Percentiles rank a stretch among this genome's conserved stretches.
Evolutionary conservation across 2,797 vertebrate species (phyloP).

Genomic region (Bradypus variegatus): DNA sequence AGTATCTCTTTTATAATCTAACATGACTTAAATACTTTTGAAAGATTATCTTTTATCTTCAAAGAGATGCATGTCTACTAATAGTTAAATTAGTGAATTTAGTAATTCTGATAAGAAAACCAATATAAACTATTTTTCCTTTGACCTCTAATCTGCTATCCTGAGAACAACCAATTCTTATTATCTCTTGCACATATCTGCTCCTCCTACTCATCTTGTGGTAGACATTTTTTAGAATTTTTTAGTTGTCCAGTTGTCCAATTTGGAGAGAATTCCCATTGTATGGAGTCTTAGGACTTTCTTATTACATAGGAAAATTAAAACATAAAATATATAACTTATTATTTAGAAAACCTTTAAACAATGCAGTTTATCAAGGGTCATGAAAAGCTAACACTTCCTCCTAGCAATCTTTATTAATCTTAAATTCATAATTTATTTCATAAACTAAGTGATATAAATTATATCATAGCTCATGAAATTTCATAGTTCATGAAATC

Average conservation of each 20-base stretch:
- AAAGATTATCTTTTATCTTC: background rate
- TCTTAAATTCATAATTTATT: conserved; percentile 27
- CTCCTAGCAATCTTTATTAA: background rate
- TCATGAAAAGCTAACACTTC: background rate
- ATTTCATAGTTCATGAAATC: background rate
- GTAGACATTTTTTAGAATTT: background rate
- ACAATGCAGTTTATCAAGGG: background rate
- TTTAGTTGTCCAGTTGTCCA: background rate
- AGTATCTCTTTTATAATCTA: background rate
- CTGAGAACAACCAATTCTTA: background rate
- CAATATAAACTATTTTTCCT: background rate
- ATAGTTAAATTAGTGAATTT: conserved; percentile 9
- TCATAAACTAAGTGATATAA: background rate
- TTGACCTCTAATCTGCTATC: background rate
- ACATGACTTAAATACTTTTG: background rate
- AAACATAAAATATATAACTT: background rate
- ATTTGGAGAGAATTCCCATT: background rate
- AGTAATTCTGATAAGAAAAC: background rate
- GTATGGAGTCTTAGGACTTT: background rate
- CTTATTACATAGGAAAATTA: background rate
- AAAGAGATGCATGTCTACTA: background rate
- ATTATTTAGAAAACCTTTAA: background rate
- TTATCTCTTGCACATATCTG: background rate
- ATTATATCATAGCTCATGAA: background rate
- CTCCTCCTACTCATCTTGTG: background rate